Evolutionary conservation across 2,888 invertebrate species (phyloP).

Genomic region (Laspeyria flexula): DNA sequence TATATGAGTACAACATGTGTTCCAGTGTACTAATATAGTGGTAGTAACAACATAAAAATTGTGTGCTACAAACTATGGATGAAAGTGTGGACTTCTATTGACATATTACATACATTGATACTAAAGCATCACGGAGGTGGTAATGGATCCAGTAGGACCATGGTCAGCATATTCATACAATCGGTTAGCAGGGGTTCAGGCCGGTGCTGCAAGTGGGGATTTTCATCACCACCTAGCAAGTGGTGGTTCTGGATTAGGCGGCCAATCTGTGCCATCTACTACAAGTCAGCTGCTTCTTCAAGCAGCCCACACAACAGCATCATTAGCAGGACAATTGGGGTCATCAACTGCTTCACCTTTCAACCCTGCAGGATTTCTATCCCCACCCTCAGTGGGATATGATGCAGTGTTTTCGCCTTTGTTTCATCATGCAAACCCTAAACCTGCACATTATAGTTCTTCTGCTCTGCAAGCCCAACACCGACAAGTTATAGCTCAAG

Average conservation of each 20-base stretch:
- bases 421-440: constrained; percentile 92
- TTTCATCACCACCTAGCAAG: constrained; percentile 89
- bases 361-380: constrained; percentile 90
- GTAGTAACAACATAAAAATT: constrained; percentile 63
- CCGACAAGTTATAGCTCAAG: constrained; percentile 88
- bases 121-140: constrained; percentile 81
- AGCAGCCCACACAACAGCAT: constrained; percentile 87
- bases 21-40: constrained; percentile 71
- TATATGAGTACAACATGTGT: constrained; percentile 66
- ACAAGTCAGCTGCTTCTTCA: constrained; percentile 89
- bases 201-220: constrained; percentile 89
- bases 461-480: constrained; percentile 87
- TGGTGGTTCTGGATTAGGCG: constrained; percentile 81
- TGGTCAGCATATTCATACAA: constrained; percentile 95
- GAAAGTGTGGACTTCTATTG: constrained; percentile 83
- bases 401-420: constrained; percentile 93
- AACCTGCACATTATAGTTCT: constrained; percentile 90
- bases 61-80: constrained; percentile 82
- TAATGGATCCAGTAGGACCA: constrained; percentile 96
- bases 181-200: constrained; percentile 90
- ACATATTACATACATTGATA: constrained; percentile 78
- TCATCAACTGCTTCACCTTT: constrained; percentile 88
- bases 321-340: constrained; percentile 87
- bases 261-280: constrained; percentile 87
- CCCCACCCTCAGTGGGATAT: constrained; percentile 91